These are phyloP conservation scores for Acipenser transmontanus DNA, from an alignment of 2,797 vertebrate species.

Conservation along the genomic window DNA sequence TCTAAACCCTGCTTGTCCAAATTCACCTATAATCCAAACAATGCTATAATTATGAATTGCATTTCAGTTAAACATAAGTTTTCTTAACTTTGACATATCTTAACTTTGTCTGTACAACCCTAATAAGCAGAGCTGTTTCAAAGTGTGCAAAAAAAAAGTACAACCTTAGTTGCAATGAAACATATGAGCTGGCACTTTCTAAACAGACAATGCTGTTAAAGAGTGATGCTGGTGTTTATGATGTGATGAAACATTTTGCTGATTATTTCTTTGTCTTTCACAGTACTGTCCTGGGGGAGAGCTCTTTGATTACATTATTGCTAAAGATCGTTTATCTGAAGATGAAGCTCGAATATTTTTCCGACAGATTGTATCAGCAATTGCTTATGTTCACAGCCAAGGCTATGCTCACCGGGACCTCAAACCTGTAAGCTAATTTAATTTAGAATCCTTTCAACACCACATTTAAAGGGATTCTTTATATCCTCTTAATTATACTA, in stretches of 20 bases:
- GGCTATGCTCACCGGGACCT: conserved; percentile 92
- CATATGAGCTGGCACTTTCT: background rate
- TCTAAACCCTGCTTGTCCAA: too few species aligned
- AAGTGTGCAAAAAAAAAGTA: background rate
- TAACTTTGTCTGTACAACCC: too few species aligned
- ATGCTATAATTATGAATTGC: too few species aligned
- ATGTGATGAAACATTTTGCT: background rate
- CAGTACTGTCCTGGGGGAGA: conserved; percentile 94
- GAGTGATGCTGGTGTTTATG: background rate
- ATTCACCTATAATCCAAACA: too few species aligned
- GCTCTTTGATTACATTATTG: conserved; percentile 89
- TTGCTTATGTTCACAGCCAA: conserved; percentile 86
- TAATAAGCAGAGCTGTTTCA: background rate
- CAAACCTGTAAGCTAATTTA: conserved; percentile 73
- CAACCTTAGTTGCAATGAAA: background rate
- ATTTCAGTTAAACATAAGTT: too few species aligned
- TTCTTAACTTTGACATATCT: too few species aligned
- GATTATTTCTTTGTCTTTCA: conserved; percentile 9
- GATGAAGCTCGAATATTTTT: conserved; percentile 85
- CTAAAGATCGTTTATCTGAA: conserved; percentile 83
- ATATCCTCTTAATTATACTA: too few species aligned
- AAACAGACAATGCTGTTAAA: background rate
- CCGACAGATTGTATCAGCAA: conserved; percentile 84
- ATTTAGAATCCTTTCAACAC: too few species aligned
- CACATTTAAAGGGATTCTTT: too few species aligned